These are phyloP conservation scores for Astreopora myriophthalma DNA, from an alignment of 64 coral and sea anemone genomes.

Conservation along the genomic window DNA sequence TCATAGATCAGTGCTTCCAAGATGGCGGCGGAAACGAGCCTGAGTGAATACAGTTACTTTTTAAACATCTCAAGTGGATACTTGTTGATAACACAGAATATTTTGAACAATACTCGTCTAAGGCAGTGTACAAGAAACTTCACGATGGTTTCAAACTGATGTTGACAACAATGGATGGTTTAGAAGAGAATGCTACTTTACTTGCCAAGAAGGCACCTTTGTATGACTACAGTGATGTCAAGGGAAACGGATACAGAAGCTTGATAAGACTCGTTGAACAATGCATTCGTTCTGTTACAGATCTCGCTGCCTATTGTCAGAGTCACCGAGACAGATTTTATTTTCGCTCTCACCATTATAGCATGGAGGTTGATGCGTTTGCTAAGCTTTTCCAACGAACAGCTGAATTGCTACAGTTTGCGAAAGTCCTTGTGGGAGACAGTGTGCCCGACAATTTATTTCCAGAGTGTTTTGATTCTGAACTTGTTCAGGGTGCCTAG, in stretches of 20 bases:
- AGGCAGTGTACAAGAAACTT: conserved; percentile 77
- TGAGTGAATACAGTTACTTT: conserved; percentile 66
- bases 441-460: conserved; percentile 70
- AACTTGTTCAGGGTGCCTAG: conserved; percentile 72
- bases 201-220: conserved; percentile 52
- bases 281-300: conserved; percentile 80
- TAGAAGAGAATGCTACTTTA: conserved; percentile 54
- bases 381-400: conserved; percentile 73
- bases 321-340: conserved; percentile 88
- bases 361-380: conserved; percentile 82
- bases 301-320: conserved; percentile 75
- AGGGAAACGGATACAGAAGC: conserved; percentile 93
- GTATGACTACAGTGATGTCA: conserved; percentile 88
- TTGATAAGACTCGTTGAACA: conserved; percentile 78
- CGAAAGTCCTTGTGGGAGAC: conserved; percentile 60
- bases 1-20: not conserved
- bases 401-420: conserved; percentile 76
- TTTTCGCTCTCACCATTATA: conserved; percentile 96
- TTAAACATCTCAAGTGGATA: conserved; percentile 72
- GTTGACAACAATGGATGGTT: conserved; percentile 29
- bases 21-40: not conserved
- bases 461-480: conserved; percentile 79
- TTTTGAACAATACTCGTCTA: conserved; percentile 63
- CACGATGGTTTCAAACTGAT: conserved; percentile 78
- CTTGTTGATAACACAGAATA: conserved; percentile 71